Base-by-base conservation (phyloP, 1,140 invertebrate genomes). In the Drosophila bipectinata region DNA sequence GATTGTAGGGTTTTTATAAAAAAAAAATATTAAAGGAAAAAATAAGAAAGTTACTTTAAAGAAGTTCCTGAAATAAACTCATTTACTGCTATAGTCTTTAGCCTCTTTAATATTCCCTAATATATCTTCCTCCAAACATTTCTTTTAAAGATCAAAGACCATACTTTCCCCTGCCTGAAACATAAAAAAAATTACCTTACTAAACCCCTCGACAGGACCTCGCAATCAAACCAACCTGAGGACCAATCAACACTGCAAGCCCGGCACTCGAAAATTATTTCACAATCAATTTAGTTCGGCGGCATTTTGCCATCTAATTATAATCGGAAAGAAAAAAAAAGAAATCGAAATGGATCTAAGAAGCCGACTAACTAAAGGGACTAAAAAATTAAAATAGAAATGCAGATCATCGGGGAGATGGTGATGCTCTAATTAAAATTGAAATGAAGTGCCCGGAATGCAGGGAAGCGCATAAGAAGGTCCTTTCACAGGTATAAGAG, bases 221-320 rank as follows among this genome's bases (percentile, higher is more conserved):
- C 71, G 69, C 14, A 21, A n/a, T 14, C 41, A 28, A 21, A 18
- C 47, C 39, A 58, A 18, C 48, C 52, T 56, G 52, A 55, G 49
- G 41, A 52, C 73, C 81, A 84, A 84, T 84, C 81, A 84, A 77
- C 66, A 80, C 82, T 61, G 60, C 77, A 81, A 79, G 0, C 14
- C 14, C 79, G 81, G 80, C 80, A 84, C 73, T 78, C 64, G 58
- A 75, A 68, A 85, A 85, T 85, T 74, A 85, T 85, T 85, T 80
- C 73, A 85, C 82, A 87, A 85, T 85, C 82, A 85, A 87, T 85
- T 84, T 68, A 59, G 52, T 45, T 67, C 78, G 73, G 83, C 78
- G 83, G 82, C 82, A 87, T 88, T 85, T 87, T 88, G 83, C 82
- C 82, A 87, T 87, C 83, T 87, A 87, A 87, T 87, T 87, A 87